phyloP scores from a whole-genome alignment of 1,140 invertebrate species.

The Drosophila ambigua region DNA sequence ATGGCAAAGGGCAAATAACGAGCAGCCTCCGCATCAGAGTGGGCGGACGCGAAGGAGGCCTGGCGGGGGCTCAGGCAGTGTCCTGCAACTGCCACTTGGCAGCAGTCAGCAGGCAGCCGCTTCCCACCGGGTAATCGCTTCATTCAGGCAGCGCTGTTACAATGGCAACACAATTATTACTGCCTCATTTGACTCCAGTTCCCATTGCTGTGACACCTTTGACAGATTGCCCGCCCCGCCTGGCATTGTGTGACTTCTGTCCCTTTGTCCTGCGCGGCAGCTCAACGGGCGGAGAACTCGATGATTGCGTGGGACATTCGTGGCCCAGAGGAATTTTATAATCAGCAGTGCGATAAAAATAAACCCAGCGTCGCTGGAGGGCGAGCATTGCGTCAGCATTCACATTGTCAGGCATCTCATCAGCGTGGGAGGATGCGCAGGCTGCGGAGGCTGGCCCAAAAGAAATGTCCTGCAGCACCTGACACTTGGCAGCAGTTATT shows the following conservation, averaged over 20 bases:
- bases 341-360: conserved; percentile 57
- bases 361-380: conserved; percentile 14
- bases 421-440: background rate
- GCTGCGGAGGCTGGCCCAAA: background rate
- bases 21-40: too few species aligned
- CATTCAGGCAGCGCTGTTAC: conserved; percentile 4
- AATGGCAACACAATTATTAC: conserved; percentile 42
- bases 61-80: too few species aligned
- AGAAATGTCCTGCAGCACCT: conserved; percentile 30
- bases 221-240: conserved; percentile 59
- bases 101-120: too few species aligned
- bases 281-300: conserved; percentile 1
- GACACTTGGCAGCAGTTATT: conserved; percentile 9
- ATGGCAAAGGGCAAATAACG: too few species aligned
- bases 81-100: too few species aligned
- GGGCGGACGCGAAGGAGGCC: too few species aligned
- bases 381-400: conserved; percentile 39
- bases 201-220: conserved; percentile 57
- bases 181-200: conserved; percentile 35
- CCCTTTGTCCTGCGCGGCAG: conserved; percentile 5
- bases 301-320: conserved; percentile 15
- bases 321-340: conserved; percentile 49
- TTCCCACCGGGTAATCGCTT: too few species aligned
- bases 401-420: conserved; percentile 9
- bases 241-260: conserved; percentile 18